phyloP scores from a whole-genome alignment of 1,140 invertebrate genomes.

The Drosophila oshimai region DNA sequence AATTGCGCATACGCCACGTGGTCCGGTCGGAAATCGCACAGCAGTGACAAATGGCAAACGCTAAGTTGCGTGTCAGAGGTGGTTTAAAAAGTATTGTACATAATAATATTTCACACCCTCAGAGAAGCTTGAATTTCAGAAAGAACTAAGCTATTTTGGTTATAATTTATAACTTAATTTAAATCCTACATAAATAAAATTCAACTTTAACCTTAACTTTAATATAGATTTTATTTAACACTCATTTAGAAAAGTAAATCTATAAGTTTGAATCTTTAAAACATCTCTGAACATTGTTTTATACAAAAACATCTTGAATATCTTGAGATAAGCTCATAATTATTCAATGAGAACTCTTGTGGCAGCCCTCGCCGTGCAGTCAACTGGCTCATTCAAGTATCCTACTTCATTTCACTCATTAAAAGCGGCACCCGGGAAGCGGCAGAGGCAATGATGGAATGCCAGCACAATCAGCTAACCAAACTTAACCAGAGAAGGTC shows the following conservation, averaged over 20 bases:
- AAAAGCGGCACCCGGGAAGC: slow-evolving; percentile 38
- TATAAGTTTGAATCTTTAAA: too few species aligned
- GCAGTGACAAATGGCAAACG: not conserved
- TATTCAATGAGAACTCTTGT: not conserved
- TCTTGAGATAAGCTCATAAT: not conserved
- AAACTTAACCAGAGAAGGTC: slow-evolving; percentile 1
- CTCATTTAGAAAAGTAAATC: too few species aligned
- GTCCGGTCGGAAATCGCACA: not conserved
- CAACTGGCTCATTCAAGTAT: slow-evolving; percentile 31
- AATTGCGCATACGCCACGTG: slow-evolving; percentile 40
- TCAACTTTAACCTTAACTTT: not conserved
- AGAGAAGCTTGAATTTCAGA: too few species aligned
- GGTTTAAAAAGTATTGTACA: not conserved
- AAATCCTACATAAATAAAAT: not conserved
- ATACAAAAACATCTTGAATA: too few species aligned
- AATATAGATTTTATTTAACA: too few species aligned
- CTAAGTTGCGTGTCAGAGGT: not conserved
- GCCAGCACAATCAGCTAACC: slow-evolving; percentile 32
- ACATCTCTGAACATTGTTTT: too few species aligned
- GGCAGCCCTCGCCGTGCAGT: not conserved
- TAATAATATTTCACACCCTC: too few species aligned
- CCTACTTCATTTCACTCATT: slow-evolving; percentile 67
- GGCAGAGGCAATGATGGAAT: slow-evolving; percentile 44
- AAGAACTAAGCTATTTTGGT: too few species aligned
- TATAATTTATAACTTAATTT: not conserved